Evolutionary conservation across 2,113 vertebrate genomes (phyloP).

Genomic region (Chloroceryle aenea): DNA sequence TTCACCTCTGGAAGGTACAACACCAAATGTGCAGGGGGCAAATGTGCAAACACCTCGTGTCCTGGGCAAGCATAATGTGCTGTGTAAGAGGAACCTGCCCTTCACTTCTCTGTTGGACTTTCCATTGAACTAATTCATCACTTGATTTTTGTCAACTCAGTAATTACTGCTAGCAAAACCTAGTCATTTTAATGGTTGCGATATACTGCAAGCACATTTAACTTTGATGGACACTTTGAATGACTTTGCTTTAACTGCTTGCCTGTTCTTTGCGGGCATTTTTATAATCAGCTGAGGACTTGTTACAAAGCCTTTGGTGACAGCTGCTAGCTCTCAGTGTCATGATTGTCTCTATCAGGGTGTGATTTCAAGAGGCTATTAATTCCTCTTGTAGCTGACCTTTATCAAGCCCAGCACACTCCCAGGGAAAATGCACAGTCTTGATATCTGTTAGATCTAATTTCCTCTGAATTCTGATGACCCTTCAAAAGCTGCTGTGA

Average conservation of each 20-base stretch:
- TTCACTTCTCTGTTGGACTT: not conserved
- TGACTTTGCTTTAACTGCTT: not conserved
- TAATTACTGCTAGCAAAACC: slow-evolving; percentile 9
- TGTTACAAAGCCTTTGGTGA: not conserved
- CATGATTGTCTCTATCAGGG: not conserved
- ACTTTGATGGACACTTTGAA: not conserved
- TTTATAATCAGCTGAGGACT: not conserved
- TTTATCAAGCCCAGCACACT: not conserved
- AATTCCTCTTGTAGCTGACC: not conserved
- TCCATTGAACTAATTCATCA: not conserved
- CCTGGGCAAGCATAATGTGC: accelerated
- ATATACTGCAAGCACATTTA: not conserved
- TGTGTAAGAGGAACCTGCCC: not conserved
- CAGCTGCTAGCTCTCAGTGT: not conserved
- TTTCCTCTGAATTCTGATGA: not conserved
- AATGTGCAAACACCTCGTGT: accelerated
- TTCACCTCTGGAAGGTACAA: not conserved
- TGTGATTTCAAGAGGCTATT: not conserved
- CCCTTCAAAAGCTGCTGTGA: not conserved
- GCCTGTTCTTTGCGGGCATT: not conserved
- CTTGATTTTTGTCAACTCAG: slow-evolving; percentile 20
- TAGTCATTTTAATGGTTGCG: not conserved
- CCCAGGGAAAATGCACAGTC: accelerated
- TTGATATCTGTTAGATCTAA: not conserved
- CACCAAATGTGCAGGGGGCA: not conserved